Base-by-base conservation (phyloP, 23 tunicate genomes). In the Halocynthia aurantium region DNA sequence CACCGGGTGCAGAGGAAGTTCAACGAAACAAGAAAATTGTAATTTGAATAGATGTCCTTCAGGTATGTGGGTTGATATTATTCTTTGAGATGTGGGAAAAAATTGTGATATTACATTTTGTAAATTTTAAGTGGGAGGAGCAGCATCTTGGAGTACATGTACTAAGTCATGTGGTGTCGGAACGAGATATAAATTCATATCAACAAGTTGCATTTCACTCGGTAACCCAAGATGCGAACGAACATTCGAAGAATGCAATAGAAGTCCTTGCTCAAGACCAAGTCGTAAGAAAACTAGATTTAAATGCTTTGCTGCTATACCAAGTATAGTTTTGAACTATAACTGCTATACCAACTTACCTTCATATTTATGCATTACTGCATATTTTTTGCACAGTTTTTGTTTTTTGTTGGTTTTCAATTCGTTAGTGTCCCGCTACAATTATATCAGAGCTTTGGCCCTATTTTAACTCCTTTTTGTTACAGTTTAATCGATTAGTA, bases 131-230 rank as follows among this genome's bases (percentile, higher is more conserved):
- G 72, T 68, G 22, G 20, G 13, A 5, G 50, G 21, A 68, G 72
- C 55, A 71, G 76, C 22, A 11, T 8, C n/a, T 8, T 74, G 78
- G 78, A 51, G 60, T 21, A 64, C 55, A 51, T 74, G 78, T 54
- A 51, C 78, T 54, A 74, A 74, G 22, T 74, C 78, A 7, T 74
- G 78, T 6, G 78, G 62, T 17, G 57, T 22, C 19, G 78, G 78
- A 56, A 74, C 78, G 10, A 74, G 78, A 56, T 71, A n/a, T 52
- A 51, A 18, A 51, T 71, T 51, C 49, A 55, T 5, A 44, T 71
- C 76, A 10, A 15, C 50, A 71, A 74, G 10, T 54, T 21, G 63
- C 17, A 12, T 13, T 8, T 54, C 55, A 19, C 56, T 44, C 64
- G 56, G 40, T 11, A 74, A 54, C 31, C 40, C 60, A 2, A 74